phyloP scores from a whole-genome alignment of 1,140 invertebrate species.

The Eupeodes corollae region DNA sequence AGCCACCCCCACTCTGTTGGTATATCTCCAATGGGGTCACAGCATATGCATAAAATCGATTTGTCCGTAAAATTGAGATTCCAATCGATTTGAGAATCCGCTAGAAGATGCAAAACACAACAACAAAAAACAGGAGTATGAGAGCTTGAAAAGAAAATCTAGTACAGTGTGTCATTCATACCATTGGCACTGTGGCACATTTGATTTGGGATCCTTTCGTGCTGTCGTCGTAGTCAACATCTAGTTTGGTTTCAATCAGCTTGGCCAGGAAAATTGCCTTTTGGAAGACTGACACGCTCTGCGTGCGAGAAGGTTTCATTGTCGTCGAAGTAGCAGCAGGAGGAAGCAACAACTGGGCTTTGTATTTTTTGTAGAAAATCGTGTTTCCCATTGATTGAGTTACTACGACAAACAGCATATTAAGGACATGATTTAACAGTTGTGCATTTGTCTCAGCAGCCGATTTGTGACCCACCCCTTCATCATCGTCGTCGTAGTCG shows the following conservation, averaged over 20 bases:
- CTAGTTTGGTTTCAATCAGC: conserved; percentile 35
- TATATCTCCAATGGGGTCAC: conserved; percentile 52
- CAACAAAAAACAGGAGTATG: neutral
- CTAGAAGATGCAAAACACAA: conserved; percentile 5
- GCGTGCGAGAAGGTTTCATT: neutral
- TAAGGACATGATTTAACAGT: too few species aligned
- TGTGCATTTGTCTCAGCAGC: too few species aligned
- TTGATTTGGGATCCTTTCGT: neutral
- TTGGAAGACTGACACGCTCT: neutral
- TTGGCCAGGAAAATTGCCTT: conserved; percentile 34
- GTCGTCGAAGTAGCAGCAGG: neutral
- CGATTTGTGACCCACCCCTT: too few species aligned
- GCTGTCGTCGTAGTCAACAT: conserved; percentile 11
- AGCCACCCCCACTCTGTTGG: conserved; percentile 42
- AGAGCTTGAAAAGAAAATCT: neutral
- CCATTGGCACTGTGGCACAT: conserved; percentile 18
- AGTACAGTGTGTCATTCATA: conserved; percentile 9
- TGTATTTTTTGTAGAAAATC: conserved; percentile 30
- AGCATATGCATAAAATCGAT: conserved; percentile 45
- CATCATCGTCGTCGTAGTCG: too few species aligned
- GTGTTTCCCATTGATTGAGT: conserved; percentile 20
- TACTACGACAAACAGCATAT: too few species aligned
- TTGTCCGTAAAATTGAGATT: conserved; percentile 27
- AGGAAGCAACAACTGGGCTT: conserved; percentile 5
- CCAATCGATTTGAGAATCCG: conserved; percentile 14